These are phyloP conservation scores for Gobiocypris rarus DNA, from an alignment of 2,113 vertebrate species.

Conservation along the genomic window DNA sequence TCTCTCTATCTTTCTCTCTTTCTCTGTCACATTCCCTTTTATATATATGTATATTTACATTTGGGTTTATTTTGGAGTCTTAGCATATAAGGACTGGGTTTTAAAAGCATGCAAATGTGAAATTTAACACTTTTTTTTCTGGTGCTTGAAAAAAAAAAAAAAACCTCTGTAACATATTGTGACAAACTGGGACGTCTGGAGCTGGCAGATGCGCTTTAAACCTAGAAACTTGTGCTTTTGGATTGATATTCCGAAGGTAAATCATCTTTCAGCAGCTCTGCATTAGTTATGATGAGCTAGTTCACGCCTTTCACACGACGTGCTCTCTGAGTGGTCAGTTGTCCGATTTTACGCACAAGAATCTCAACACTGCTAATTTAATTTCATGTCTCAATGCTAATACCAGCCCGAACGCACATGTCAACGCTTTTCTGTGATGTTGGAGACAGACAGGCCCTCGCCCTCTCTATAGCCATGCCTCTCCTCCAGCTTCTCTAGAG, in stretches of 20 bases:
- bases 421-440: constrained; percentile 26
- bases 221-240: background rate
- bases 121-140: background rate
- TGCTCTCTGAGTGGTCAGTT: constrained; percentile 27
- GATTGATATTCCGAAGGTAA: constrained; percentile 7
- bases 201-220: background rate
- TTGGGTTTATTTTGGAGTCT: background rate
- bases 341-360: constrained; percentile 30
- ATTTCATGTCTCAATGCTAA: constrained; percentile 22
- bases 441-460: constrained; percentile 32
- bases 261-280: background rate
- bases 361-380: constrained; percentile 36
- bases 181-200: background rate
- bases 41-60: background rate
- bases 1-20: background rate
- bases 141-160: background rate
- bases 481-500: constrained; percentile 19
- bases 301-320: constrained; percentile 33
- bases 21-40: background rate
- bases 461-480: background rate
- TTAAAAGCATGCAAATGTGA: background rate
- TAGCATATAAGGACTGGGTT: background rate
- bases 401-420: constrained; percentile 2
- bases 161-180: background rate
- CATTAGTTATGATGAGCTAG: constrained; percentile 14